A percentile compares a stretch with the other conserved stretches of the same genome.
These are phyloP conservation scores for Syngnathus acus DNA, from an alignment of 2,797 vertebrate genomes.

Conservation along the genomic window DNA sequence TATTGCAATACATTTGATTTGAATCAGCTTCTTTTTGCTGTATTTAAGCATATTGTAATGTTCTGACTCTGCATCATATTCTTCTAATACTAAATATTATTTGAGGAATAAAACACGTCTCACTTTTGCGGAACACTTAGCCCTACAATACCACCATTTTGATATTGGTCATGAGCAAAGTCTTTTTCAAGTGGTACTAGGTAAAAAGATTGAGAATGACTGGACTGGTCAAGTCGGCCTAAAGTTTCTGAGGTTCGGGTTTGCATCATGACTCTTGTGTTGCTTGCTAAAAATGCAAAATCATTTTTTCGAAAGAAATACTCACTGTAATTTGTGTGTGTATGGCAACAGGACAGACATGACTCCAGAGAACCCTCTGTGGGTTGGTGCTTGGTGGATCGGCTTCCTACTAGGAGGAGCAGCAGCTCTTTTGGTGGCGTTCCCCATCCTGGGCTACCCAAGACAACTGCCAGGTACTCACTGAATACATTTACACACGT, in stretches of 20 bases:
- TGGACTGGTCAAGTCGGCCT: not conserved
- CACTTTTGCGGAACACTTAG: not conserved
- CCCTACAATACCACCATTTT: not conserved
- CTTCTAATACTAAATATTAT: too few relatives aligned
- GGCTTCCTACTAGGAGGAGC: slow-evolving; percentile 85
- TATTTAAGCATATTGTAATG: too few relatives aligned
- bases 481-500: too few relatives aligned
- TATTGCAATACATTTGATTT: too few relatives aligned
- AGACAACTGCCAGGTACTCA: slow-evolving; percentile 82
- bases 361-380: slow-evolving; percentile 81
- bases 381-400: slow-evolving; percentile 96
- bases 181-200: not conserved
- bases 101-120: too few relatives aligned
- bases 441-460: slow-evolving; percentile 89
- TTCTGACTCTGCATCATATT: too few relatives aligned
- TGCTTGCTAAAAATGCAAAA: not conserved
- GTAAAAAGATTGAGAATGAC: not conserved
- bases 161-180: not conserved
- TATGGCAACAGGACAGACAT: slow-evolving; percentile 70
- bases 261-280: not conserved
- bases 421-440: slow-evolving; percentile 73
- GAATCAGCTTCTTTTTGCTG: too few relatives aligned
- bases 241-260: not conserved
- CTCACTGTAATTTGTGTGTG: not conserved
- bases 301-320: not conserved